Conservation (phyloP, 2,888 invertebrate species). For the Melieria crassipennis region DNA sequence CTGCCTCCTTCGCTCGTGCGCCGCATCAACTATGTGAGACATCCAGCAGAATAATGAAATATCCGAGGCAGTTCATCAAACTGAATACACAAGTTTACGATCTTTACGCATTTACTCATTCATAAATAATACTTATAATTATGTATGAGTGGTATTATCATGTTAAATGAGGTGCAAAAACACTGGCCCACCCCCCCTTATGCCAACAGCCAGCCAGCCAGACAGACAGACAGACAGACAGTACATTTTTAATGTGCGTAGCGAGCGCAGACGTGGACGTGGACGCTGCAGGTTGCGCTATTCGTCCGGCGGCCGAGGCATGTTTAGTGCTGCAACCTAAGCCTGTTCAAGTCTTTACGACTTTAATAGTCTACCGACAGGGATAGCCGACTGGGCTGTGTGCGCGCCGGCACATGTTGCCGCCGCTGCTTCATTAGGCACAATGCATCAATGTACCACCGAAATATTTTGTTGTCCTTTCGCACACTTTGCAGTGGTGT, state of each 20-base stretch:
- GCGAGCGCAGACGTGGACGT: too few relatives aligned
- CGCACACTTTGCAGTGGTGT: too few relatives aligned
- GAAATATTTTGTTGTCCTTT: too few relatives aligned
- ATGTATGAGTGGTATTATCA: constrained; percentile 27
- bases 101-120: constrained; percentile 6
- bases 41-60: constrained; percentile 1
- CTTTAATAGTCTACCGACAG: constrained; percentile 16
- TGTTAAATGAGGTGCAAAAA: constrained; percentile 24
- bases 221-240: too few relatives aligned
- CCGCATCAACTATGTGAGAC: too few relatives aligned
- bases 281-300: not conserved
- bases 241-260: too few relatives aligned
- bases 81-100: constrained; percentile 12
- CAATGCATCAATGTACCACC: too few relatives aligned
- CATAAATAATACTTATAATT: constrained; percentile 31
- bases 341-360: constrained; percentile 28
- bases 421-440: not conserved
- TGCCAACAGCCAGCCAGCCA: too few relatives aligned
- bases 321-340: not conserved
- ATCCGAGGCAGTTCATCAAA: constrained; percentile 1
- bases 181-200: not conserved
- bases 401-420: not conserved
- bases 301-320: too few relatives aligned
- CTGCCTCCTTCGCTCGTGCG: too few relatives aligned
- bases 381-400: too few relatives aligned